phyloP scores from a whole-genome alignment of 2,888 invertebrate species.

The Cephus sareptanus region DNA sequence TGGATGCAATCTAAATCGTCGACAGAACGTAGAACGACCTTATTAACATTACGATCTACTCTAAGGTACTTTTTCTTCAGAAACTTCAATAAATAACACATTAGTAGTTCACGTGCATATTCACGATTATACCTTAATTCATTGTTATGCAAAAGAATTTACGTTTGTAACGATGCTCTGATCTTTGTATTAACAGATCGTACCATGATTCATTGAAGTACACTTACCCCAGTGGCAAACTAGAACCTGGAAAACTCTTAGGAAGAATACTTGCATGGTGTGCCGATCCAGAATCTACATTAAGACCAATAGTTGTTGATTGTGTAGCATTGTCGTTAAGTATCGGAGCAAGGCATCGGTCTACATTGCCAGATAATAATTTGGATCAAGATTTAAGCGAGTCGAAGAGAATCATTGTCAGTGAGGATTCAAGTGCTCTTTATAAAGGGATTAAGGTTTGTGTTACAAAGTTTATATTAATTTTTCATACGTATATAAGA shows the following conservation, averaged over 20 bases:
- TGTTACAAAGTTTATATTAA: neutral
- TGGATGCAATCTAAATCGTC: conserved; percentile 59
- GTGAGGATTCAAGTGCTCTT: conserved; percentile 41
- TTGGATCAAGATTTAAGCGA: conserved; percentile 52
- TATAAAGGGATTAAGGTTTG: conserved; percentile 50
- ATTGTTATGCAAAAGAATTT: neutral
- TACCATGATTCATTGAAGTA: conserved; percentile 57
- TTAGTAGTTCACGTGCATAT: neutral
- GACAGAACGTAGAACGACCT: conserved; percentile 47
- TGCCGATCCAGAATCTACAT: conserved; percentile 46
- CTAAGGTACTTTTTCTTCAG: conserved; percentile 39
- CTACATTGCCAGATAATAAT: conserved; percentile 44
- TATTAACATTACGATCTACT: conserved; percentile 48
- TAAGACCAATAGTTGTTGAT: conserved; percentile 52
- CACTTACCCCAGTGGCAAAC: conserved; percentile 57
- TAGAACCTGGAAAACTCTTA: conserved; percentile 55
- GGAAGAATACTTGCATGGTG: conserved; percentile 56
- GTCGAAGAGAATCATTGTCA: conserved; percentile 46
- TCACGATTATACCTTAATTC: neutral
- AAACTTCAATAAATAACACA: neutral
- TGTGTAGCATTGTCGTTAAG: conserved; percentile 51
- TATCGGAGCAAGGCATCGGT: conserved; percentile 53
- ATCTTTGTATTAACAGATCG: conserved; percentile 35
- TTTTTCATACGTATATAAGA: conserved; percentile 1
- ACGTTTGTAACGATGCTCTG: neutral